A percentile compares a stretch with the other conserved stretches of the same genome.
Conservation (phyloP, 92 coral and sea anemone genomes). For the Parazoanthus swiftii region DNA sequence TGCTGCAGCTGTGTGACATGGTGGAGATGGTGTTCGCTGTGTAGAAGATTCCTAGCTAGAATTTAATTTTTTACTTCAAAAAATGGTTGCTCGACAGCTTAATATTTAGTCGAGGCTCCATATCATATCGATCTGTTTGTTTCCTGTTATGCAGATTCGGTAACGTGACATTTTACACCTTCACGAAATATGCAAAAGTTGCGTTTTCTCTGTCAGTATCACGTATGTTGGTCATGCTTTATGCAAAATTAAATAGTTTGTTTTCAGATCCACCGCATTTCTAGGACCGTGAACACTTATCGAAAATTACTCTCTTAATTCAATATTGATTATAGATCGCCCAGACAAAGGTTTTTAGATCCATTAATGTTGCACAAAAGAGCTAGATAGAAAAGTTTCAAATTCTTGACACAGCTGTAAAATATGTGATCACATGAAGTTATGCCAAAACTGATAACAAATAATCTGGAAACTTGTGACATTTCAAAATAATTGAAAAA, state of each 20-base stretch:
- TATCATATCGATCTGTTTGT: background rate
- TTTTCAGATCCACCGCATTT: constrained; percentile 17
- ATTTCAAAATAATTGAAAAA: no score
- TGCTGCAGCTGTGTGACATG: background rate
- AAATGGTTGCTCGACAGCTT: background rate
- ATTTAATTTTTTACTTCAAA: background rate
- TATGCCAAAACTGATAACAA: no score
- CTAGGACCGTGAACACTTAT: background rate
- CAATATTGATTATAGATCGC: background rate
- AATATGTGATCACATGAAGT: background rate
- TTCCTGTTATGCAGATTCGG: background rate
- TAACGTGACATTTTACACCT: constrained; percentile 15
- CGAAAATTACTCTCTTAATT: background rate
- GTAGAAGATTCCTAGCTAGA: background rate
- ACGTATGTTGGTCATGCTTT: background rate
- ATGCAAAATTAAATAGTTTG: background rate
- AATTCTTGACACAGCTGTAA: constrained; percentile 1
- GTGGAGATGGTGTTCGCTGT: background rate
- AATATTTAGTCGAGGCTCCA: background rate
- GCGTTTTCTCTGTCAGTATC: background rate
- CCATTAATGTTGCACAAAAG: background rate
- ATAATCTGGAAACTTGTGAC: no score
- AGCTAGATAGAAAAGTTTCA: constrained; percentile 14
- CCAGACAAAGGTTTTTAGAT: background rate
- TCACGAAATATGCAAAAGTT: background rate